Evolutionary conservation across 2,888 invertebrate species (phyloP).

Genomic region (Mamestra brassicae): DNA sequence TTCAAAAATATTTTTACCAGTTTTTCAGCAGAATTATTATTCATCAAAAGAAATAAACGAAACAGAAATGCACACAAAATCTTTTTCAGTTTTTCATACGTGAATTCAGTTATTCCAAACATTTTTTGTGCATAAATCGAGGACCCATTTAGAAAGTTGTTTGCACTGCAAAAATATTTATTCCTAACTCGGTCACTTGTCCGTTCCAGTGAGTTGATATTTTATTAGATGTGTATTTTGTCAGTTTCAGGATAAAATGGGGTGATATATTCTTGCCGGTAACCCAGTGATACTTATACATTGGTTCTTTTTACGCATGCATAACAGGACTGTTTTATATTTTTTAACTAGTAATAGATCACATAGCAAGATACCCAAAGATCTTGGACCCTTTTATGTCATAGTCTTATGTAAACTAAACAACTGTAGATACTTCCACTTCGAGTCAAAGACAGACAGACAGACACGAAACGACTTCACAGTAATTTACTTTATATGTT

Average conservation of each 20-base stretch:
- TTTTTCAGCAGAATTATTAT: neutral
- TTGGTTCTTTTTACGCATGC: neutral
- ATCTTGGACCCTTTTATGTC: too few relatives aligned
- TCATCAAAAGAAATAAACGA: neutral
- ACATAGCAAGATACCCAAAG: too few relatives aligned
- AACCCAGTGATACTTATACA: neutral
- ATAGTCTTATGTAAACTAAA: too few relatives aligned
- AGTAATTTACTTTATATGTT: too few relatives aligned
- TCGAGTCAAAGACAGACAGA: too few relatives aligned
- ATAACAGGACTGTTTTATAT: too few relatives aligned
- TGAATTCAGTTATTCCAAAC: neutral
- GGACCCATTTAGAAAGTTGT: neutral
- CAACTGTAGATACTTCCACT: too few relatives aligned
- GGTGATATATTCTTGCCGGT: neutral
- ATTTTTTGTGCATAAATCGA: neutral
- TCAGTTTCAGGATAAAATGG: neutral
- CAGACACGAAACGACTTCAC: too few relatives aligned
- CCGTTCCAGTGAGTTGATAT: slow-evolving; percentile 3
- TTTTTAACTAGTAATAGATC: too few relatives aligned
- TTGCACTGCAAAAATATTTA: slow-evolving; percentile 25
- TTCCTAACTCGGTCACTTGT: slow-evolving; percentile 18
- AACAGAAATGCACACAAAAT: neutral
- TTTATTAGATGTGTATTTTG: neutral
- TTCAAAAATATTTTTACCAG: neutral
- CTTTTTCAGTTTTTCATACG: neutral